phyloP scores from a whole-genome alignment of 2,888 invertebrate genomes.

The Drosophila rubida region DNA sequence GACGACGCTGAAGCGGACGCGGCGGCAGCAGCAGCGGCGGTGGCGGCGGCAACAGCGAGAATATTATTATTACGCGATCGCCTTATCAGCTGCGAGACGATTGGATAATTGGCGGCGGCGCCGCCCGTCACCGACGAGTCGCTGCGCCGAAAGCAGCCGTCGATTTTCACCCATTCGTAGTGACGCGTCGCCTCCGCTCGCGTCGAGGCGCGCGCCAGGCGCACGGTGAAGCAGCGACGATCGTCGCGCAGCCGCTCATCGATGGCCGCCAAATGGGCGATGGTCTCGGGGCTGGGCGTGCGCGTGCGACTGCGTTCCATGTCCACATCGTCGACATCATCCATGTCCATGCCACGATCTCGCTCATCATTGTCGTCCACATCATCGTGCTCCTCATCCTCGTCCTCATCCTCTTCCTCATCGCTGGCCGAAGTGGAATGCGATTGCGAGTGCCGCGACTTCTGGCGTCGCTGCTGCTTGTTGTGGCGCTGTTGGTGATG shows the following conservation, averaged over 20 bases:
- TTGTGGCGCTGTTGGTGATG: constrained; percentile 18
- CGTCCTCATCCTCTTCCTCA: constrained; percentile 73
- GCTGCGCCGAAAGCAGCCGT: constrained; percentile 88
- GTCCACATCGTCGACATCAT: constrained; percentile 63
- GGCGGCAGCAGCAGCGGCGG: constrained; percentile 55
- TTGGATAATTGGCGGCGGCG: constrained; percentile 85
- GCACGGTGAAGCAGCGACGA: constrained; percentile 87
- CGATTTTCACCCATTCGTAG: constrained; percentile 89
- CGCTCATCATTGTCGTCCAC: neutral
- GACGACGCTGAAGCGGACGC: constrained; percentile 52
- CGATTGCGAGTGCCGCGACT: constrained; percentile 30
- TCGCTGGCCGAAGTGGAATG: constrained; percentile 69
- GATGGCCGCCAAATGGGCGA: constrained; percentile 73
- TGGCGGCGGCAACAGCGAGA: constrained; percentile 63
- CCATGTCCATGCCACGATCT: neutral
- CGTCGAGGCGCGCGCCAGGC: constrained; percentile 89
- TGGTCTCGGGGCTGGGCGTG: constrained; percentile 65
- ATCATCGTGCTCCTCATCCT: neutral
- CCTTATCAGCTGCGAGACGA: constrained; percentile 85
- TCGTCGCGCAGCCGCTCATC: constrained; percentile 84
- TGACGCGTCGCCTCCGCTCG: constrained; percentile 89
- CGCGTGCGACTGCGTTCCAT: constrained; percentile 20
- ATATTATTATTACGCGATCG: constrained; percentile 84
- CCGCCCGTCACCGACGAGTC: constrained; percentile 86
- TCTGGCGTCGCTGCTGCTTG: neutral